Evolutionary conservation across 2,888 invertebrate genomes (phyloP), one percentile per base, ranked within the genome.

Genomic region (Scaeva pyrastri): DNA sequence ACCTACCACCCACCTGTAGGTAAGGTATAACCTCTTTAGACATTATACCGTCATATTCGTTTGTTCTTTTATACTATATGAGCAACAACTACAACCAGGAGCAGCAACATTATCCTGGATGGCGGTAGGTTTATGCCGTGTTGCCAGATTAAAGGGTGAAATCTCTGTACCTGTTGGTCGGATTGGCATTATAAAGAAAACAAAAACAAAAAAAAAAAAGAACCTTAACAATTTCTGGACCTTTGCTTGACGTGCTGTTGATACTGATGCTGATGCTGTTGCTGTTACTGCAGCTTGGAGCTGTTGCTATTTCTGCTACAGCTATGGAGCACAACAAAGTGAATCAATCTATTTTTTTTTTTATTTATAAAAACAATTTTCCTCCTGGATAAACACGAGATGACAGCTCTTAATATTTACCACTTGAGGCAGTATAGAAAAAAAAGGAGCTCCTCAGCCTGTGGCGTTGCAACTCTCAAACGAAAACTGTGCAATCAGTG

Each of bases 281-380:
- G 76, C 31, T 45, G 39, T 12, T 36, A 60, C n/a, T 45, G 50
- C 14, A 23, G 41, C 36, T 48, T 5, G 31, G 6, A 31, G 43
- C n/a, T 19, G 16, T 21, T 48, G 62, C n/a, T 60, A 3, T 36
- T 41, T n/a, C 6, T 31, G 31, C 12, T 43, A 43, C 21, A 43
- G 36, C 56, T 70, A 21, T 70, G 14, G 41, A 55, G n/a, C 56
- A 82, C 81, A 66, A 82, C 82, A 86, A 86, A 86, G 77, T 77
- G 77, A 82, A 86, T 86, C 86, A 82, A 86, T 86, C 86, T 82
- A 82, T 81, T 86, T 82, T 86, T 79, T 79, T 79, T 75, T 85
- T 80, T 75, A 81, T 74, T 81, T 84, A 79, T 82, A 86, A 86
- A 86, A 86, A 82, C 86, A 86, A 86, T 86, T 86, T 86, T 86